Evolutionary conservation across 64 coral and sea anemone genomes (phyloP).

Genomic region (Porites australiensis): DNA sequence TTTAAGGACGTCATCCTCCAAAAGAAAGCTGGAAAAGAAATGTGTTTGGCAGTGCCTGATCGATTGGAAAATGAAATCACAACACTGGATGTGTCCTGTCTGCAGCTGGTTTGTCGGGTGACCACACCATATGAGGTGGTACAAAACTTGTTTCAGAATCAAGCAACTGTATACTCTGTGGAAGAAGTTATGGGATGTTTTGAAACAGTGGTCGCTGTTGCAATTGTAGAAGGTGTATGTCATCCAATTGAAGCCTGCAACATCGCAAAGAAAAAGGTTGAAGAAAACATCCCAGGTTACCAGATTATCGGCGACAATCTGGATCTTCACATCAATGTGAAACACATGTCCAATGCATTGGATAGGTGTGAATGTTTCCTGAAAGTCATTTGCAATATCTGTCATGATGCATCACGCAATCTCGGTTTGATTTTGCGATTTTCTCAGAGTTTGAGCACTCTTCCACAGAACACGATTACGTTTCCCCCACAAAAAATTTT

Average conservation of each 20-base stretch:
- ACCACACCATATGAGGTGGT: too few species aligned
- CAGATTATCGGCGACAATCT: conserved; percentile 65
- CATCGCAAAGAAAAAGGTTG: neutral
- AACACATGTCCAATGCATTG: conserved; percentile 45
- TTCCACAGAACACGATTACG: neutral
- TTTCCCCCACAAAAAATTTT: conserved; percentile 29
- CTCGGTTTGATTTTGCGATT: too few species aligned
- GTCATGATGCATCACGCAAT: too few species aligned
- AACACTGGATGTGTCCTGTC: neutral
- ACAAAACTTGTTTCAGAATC: too few species aligned
- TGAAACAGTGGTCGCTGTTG: neutral
- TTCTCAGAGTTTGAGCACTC: neutral
- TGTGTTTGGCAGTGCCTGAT: neutral
- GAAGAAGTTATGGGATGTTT: neutral
- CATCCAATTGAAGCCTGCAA: neutral
- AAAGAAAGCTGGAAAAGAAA: neutral
- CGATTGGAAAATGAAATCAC: neutral
- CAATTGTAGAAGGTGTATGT: neutral
- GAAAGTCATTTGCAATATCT: too few species aligned
- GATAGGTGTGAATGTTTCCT: too few species aligned
- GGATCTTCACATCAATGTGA: conserved; percentile 44
- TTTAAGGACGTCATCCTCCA: neutral
- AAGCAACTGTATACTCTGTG: neutral
- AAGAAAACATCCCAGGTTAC: neutral
- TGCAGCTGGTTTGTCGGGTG: neutral